Conservation (phyloP, 2,797 vertebrate species). For the Rhadinocentrus ornatus region DNA sequence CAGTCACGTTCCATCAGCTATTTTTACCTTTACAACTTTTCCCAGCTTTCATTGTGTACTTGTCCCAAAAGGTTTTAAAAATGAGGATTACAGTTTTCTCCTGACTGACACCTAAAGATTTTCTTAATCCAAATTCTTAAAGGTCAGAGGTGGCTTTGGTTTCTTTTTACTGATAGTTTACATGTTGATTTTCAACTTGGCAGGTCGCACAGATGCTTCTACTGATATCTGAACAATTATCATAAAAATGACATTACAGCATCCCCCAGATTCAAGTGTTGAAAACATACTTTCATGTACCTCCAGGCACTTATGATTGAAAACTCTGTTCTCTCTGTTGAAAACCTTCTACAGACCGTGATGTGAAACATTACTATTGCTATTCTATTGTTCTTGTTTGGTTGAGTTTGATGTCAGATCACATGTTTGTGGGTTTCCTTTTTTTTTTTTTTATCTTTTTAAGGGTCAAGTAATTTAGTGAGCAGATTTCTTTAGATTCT, state of each 20-base stretch:
- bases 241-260: not conserved
- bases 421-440: no score
- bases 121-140: not conserved
- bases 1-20: no score
- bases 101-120: not conserved
- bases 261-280: not conserved
- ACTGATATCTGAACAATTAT: not conserved
- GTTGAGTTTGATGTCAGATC: no score
- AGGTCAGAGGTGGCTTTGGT: no score
- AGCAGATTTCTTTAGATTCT: conserved; percentile 41
- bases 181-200: not conserved
- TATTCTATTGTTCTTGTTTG: not conserved
- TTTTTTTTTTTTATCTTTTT: conserved; percentile 51
- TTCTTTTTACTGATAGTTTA: no score
- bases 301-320: conserved; percentile 12
- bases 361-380: conserved; percentile 8
- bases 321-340: conserved; percentile 2
- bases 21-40: no score
- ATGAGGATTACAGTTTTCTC: not conserved
- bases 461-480: conserved; percentile 55
- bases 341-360: conserved; percentile 4
- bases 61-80: no score
- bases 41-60: no score
- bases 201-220: not conserved
- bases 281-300: conserved; percentile 2